Evolutionary conservation across 2,797 vertebrate genomes (phyloP).

Genomic region (Arnoldichthys spilopterus): DNA sequence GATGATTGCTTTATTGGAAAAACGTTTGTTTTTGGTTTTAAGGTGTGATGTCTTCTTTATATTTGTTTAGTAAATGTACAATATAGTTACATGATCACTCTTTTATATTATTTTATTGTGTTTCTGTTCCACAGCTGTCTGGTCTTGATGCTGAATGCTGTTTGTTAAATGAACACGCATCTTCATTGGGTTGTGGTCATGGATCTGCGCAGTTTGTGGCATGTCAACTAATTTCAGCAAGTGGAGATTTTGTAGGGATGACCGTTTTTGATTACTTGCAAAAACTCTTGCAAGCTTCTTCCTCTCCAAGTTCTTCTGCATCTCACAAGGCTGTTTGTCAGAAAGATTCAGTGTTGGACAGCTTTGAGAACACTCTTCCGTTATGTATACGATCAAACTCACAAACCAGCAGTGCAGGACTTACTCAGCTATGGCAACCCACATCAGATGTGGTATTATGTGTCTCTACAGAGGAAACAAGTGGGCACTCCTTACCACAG

Average conservation of each 20-base stretch:
- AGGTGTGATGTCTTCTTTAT: slow-evolving; percentile 74
- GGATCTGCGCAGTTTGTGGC: slow-evolving; percentile 50
- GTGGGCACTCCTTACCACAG: slow-evolving; percentile 2
- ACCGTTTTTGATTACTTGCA: slow-evolving; percentile 57
- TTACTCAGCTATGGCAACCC: slow-evolving; percentile 28
- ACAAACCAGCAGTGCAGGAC: slow-evolving; percentile 24
- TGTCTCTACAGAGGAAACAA: slow-evolving; percentile 25
- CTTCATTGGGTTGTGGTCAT: neutral
- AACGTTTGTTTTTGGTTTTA: slow-evolving; percentile 90
- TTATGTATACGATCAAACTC: slow-evolving; percentile 39
- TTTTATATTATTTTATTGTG: slow-evolving; percentile 7
- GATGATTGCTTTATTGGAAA: slow-evolving; percentile 89
- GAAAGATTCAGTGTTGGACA: slow-evolving; percentile 28
- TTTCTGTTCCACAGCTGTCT: slow-evolving; percentile 42
- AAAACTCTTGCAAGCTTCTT: slow-evolving; percentile 46
- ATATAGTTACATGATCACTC: neutral
- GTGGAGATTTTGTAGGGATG: slow-evolving; percentile 36
- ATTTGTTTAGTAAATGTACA: neutral
- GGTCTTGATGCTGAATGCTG: slow-evolving; percentile 17
- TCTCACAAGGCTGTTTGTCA: slow-evolving; percentile 20
- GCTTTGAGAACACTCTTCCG: slow-evolving; percentile 55
- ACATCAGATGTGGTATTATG: slow-evolving; percentile 18
- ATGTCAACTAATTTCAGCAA: slow-evolving; percentile 49
- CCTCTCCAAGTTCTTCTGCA: neutral
- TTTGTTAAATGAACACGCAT: slow-evolving; percentile 6